phyloP scores from a whole-genome alignment of 2,113 vertebrate species.

The Pluvialis apricaria region DNA sequence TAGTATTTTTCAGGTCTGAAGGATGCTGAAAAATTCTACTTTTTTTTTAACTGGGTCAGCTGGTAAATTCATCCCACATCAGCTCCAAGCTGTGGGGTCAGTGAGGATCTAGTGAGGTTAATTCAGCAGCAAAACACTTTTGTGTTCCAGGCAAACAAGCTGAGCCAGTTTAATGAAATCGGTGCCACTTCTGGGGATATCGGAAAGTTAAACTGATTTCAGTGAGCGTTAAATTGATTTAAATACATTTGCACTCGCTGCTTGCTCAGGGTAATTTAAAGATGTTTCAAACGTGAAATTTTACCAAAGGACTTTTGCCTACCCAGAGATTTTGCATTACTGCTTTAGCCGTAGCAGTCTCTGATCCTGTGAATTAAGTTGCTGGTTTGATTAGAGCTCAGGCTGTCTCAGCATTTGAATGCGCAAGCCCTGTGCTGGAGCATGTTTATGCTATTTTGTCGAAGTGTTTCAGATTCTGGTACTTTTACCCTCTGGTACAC shows the following conservation, averaged over 20 bases:
- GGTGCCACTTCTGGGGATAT: not conserved
- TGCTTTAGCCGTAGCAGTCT: not conserved
- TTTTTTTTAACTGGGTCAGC: not conserved
- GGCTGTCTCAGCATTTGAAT: not conserved
- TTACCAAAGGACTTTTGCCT: not conserved
- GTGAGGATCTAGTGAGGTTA: not conserved
- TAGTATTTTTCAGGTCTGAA: not conserved
- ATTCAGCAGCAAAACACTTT: not conserved
- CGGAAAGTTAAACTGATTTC: not conserved
- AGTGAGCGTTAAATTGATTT: not conserved
- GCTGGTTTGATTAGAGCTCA: not conserved
- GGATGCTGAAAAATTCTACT: not conserved
- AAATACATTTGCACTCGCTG: not conserved
- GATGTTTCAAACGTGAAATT: not conserved
- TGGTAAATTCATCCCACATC: not conserved
- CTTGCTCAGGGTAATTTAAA: not conserved
- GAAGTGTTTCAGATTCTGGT: not conserved
- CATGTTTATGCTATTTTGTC: not conserved
- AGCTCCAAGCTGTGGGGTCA: not conserved
- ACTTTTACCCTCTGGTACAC: too few relatives aligned
- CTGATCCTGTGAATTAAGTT: not conserved
- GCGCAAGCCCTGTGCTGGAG: not conserved
- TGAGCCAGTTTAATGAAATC: not conserved
- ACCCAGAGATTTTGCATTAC: not conserved
- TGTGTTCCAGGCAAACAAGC: not conserved